Base-by-base conservation (phyloP, 2,888 invertebrate species). In the Lepidocyrtoides sp. region DNA sequence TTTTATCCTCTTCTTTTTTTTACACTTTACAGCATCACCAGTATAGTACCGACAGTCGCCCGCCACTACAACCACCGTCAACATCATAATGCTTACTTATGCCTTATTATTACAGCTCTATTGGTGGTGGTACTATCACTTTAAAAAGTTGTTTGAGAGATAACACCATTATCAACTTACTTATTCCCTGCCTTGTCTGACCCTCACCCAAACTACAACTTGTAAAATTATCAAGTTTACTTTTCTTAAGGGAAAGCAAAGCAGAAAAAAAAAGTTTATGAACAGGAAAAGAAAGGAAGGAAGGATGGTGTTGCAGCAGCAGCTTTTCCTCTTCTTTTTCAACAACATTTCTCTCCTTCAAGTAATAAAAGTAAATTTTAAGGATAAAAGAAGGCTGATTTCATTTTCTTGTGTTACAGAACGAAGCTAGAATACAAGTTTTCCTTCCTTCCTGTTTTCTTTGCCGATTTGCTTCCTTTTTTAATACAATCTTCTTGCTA, bases 91-190 rank as follows among this genome's bases (percentile, higher is more conserved):
- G 32, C 36, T 10, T 32, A 36, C 36, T 32, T 32, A 66, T 0
- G 20, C 60, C 26, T 10, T n/a, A 29, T 14, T 14, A 63, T 63
- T 63, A 36, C 72, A 72, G 29, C 12, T 5, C 2, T 29, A 32
- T 10, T 12, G 41, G 2, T 66, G 29, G 4, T 57, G 23, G 12
- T 29, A 41, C 41, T 72, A 41, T 72, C 41, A 72, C 41, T 72
- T 75, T 75, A 54, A 81, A 48, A 79, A 81, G 57, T 81, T 81
- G 17, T 17, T 41, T 26, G 10, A 51, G 79, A 81, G 81, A 81
- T 81, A 81, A 81, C 81, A 60, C 81, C 26, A 57, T 79, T 81
- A 81, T 81, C 81, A 81, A 81, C 81, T 81, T 75, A 75, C 14
- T 75, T 75, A 41, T 41, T 69, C 32, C 23, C 14, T 36, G 41